Base-by-base conservation (phyloP, 2,113 vertebrate genomes). In the Hymenochirus boettgeri region DNA sequence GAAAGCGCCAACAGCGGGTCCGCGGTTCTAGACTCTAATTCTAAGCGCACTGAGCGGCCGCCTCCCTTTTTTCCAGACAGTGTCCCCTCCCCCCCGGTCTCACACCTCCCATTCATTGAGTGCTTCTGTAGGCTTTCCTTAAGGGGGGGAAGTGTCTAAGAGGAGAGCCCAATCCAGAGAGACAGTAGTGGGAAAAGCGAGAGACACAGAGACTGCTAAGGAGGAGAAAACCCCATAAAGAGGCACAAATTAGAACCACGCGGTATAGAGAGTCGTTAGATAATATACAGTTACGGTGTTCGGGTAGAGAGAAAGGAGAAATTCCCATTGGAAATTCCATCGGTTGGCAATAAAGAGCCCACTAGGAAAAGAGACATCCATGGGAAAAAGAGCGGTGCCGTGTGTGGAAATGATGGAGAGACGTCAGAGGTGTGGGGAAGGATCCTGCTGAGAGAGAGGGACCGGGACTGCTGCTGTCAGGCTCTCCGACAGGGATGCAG, bases 131-230 rank as follows among this genome's bases (percentile, higher is more conserved):
- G 25, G 26, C 33, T 42, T 65, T 54, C 50, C 42, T 65, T 65
- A 57, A 65, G 57, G 63, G 56, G 29, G 55, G 59, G 18, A n/a
- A 27, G 27, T 51, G 60, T 52, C 54, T n/a, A 23, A 39, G 55
- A 35, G 54, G 54, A 50, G 45, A 66, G 45, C 54, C 55, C 64
- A 61, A 21, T 55, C 64, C 46, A 58, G 55, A 58, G 64, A 66
- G 64, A 58, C 64, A 66, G 55, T 46, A 47, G 29, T 37, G 27
- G 59, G 50, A 46, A 33, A 33, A 6, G 4, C 39, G 17, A 5
- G 17, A 33, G 17, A 55, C 8, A 57, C 9, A 25, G 35, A 50
- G 59, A 50, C 59, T 31, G 26, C 59, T 33, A 37, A n/a, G n/a
- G n/a, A n/a, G n/a, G n/a, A n/a, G n/a, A n/a, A n/a, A n/a, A n/a